Evolutionary conservation across 2,888 invertebrate species (phyloP).

Genomic region (Physocephala rufipes): DNA sequence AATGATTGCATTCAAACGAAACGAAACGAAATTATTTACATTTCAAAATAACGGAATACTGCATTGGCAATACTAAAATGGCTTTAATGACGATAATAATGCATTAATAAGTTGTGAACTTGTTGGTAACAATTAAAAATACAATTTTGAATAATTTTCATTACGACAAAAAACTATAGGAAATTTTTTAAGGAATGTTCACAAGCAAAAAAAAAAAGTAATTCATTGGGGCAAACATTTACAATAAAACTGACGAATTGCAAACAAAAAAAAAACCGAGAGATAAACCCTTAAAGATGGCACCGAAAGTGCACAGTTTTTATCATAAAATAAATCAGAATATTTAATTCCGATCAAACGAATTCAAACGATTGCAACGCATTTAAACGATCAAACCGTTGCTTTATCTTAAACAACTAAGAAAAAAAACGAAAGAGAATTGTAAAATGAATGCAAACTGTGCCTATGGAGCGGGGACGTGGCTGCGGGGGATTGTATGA

Average conservation of each 20-base stretch:
- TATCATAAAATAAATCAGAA: background rate
- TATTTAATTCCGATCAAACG: too few species aligned
- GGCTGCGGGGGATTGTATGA: slow-evolving; percentile 1
- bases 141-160: background rate
- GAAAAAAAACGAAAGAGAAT: background rate
- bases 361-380: slow-evolving; percentile 15
- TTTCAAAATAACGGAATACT: slow-evolving; percentile 22
- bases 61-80: slow-evolving; percentile 21
- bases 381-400: slow-evolving; percentile 29
- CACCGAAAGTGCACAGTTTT: background rate
- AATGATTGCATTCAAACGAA: background rate
- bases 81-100: background rate
- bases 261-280: slow-evolving; percentile 47
- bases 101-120: background rate
- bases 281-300: slow-evolving; percentile 33
- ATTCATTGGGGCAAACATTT: background rate
- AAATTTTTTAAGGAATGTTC: slow-evolving; percentile 27
- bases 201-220: background rate
- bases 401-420: slow-evolving; percentile 26
- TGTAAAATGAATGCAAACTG: too few species aligned
- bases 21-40: slow-evolving; percentile 27
- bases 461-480: background rate
- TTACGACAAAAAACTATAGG: background rate
- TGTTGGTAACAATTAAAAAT: background rate
- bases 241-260: slow-evolving; percentile 36